Evolutionary conservation across 35 echinoderm and acorn worm genomes (phyloP), one percentile per base, ranked within the genome.

Genomic region (Holothuria glaberrima): DNA sequence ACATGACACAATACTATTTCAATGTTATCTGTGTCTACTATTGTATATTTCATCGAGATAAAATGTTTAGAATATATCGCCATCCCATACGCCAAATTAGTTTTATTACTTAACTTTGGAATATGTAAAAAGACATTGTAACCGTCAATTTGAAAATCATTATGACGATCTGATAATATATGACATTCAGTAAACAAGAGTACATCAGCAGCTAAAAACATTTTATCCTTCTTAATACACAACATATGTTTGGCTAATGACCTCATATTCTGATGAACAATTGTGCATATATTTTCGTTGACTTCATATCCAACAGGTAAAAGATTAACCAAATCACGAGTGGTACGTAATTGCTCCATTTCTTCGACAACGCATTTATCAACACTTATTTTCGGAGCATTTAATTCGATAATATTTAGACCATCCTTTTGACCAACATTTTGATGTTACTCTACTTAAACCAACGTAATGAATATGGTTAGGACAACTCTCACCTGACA

Each of bases 381-480:
- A 13, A 90, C 73, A 19, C 22, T 81, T 41, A 69, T 90, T 81
- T 81, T 82, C 21, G 31, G 26, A 31, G 75, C 29, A 44, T 90
- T 82, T 6, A 90, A 56, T 0, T 61, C 58, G n/a, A 68, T 9
- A 7, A 90, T 81, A 38, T 68, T 67, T 18, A 90, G 57, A 27
- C 75, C 89, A 27, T n/a, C n/a, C n/a, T n/a, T n/a, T n/a, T n/a
- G n/a, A 3, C 28, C 19, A 90, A 20, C n/a, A n/a, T n/a, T n/a
- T n/a, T 7, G 89, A 82, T 48, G 74, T 90, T 0, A 90, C 89
- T 68, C 89, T 90, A 34, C 89, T 90, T 17, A 90, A 68, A 19
- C 75, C 89, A 48, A 90, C 74, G 20, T 90, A 90, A 48, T 81
- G 75, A 1, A 82, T 45, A 32, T 82, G 75, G 13, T 57, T 38